These are phyloP conservation scores for Acanthis flammea DNA, from an alignment of 2,797 vertebrate genomes.

Conservation along the genomic window DNA sequence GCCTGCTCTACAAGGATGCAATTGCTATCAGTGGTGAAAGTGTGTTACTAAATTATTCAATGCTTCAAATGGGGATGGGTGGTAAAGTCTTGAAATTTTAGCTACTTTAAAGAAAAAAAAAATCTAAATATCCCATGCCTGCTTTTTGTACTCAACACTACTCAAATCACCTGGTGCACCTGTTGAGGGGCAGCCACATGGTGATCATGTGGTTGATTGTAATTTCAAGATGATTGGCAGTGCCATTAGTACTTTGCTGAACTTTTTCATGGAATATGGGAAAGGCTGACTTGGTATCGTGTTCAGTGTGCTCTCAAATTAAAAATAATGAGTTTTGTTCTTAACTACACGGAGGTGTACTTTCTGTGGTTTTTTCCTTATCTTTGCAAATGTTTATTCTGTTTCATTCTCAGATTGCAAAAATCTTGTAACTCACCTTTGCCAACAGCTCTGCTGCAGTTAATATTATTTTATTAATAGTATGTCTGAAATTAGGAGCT, in stretches of 20 bases:
- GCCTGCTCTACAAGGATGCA: neutral
- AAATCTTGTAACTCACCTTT: neutral
- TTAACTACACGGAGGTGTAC: neutral
- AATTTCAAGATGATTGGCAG: neutral
- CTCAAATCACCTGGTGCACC: neutral
- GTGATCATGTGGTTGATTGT: neutral
- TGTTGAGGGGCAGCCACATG: neutral
- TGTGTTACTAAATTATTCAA: neutral
- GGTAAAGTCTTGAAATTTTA: neutral
- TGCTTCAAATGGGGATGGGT: neutral
- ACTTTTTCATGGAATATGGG: neutral
- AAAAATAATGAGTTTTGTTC: neutral
- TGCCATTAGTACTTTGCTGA: neutral
- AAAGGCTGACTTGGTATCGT: neutral
- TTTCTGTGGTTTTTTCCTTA: neutral
- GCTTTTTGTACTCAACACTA: neutral
- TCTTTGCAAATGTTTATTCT: neutral
- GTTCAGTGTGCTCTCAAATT: neutral
- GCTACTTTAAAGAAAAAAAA: neutral
- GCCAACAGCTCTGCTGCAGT: neutral
- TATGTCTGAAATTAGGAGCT: neutral
- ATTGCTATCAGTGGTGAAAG: neutral
- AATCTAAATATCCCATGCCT: neutral
- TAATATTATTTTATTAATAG: neutral
- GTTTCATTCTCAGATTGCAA: neutral